A percentile compares a stretch with the other conserved stretches of the same genome.
Evolutionary conservation across 2,113 vertebrate species (phyloP).

Genomic region (Syngnathus scovelli): DNA sequence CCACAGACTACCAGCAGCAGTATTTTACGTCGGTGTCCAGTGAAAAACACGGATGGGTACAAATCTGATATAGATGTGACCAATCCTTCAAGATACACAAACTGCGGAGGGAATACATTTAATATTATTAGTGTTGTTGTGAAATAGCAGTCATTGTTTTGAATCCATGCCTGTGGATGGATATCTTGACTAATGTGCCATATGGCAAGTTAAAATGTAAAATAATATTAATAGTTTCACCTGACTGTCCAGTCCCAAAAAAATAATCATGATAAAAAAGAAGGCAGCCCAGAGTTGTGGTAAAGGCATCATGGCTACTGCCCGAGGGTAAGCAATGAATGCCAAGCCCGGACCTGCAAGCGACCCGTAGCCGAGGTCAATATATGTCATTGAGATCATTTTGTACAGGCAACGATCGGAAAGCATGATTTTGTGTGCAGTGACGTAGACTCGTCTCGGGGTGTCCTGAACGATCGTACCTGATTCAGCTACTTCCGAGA

Average conservation of each 20-base stretch:
- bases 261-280: conserved; percentile 37
- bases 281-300: conserved; percentile 28
- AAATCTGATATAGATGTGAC: conserved; percentile 62
- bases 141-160: too few species aligned
- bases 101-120: conserved; percentile 27
- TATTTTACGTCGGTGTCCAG: conserved; percentile 51
- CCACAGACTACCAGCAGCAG: conserved; percentile 50
- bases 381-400: neutral
- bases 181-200: neutral
- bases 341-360: conserved; percentile 30
- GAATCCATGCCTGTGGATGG: too few species aligned
- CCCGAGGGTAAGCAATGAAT: conserved; percentile 32
- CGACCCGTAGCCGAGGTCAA: neutral
- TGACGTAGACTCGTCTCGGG: too few species aligned
- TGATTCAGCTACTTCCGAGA: conserved; percentile 20
- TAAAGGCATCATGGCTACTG: conserved; percentile 33
- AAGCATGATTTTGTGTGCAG: too few species aligned
- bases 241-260: conserved; percentile 23
- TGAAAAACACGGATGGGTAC: conserved; percentile 58
- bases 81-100: conserved; percentile 62
- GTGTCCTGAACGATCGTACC: neutral
- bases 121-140: too few species aligned
- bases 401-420: too few species aligned
- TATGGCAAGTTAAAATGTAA: too few species aligned
- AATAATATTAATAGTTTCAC: neutral